These are phyloP conservation scores for Micromys minutus DNA, from an alignment of 2,113 vertebrate genomes.

Conservation along the genomic window DNA sequence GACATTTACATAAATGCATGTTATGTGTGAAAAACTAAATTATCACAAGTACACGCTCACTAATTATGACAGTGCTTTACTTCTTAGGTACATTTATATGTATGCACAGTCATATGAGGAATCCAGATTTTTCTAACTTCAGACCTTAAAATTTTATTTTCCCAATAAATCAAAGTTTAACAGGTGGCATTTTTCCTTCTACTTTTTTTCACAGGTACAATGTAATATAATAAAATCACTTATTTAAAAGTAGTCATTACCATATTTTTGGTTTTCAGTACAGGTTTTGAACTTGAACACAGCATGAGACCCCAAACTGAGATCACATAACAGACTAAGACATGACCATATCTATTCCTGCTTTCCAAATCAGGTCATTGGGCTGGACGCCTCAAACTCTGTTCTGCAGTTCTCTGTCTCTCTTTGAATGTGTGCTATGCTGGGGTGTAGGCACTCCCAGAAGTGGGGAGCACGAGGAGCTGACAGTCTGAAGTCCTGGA, in stretches of 20 bases:
- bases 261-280: background rate
- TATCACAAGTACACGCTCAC: background rate
- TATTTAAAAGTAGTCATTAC: conserved; percentile 1
- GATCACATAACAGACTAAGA: no score
- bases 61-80: background rate
- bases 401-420: no score
- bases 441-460: no score
- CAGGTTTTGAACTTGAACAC: background rate
- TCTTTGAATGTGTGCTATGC: no score
- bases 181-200: background rate
- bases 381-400: no score
- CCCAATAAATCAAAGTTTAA: conserved; percentile 13
- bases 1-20: background rate
- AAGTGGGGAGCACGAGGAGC: no score
- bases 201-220: background rate
- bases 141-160: background rate
- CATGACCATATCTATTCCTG: no score
- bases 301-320: no score
- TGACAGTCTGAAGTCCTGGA: background rate
- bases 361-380: no score
- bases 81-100: background rate
- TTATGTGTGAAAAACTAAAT: background rate
- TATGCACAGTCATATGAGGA: background rate
- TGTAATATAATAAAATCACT: background rate
- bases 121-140: background rate